Percentiles rank a stretch among this genome's conserved stretches.
These are phyloP conservation scores for Drosophila lutescens DNA, from an alignment of 2,888 invertebrate genomes.

Conservation along the genomic window DNA sequence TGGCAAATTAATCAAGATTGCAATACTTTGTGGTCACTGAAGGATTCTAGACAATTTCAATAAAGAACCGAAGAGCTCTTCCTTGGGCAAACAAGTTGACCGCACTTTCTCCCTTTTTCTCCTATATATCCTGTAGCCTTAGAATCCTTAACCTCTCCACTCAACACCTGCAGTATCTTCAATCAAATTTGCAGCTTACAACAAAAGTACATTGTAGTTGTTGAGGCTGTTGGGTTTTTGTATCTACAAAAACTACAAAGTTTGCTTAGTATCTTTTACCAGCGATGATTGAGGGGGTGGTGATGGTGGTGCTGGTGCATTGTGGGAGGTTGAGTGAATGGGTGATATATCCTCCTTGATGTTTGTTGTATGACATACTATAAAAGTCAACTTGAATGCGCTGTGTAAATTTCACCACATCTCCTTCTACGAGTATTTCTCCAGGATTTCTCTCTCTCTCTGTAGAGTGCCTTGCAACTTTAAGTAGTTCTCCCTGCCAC, in stretches of 20 bases:
- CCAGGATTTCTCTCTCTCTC: background rate
- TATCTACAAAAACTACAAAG: slow-evolving; percentile 35
- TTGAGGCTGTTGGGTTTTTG: background rate
- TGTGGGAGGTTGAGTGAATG: slow-evolving; percentile 35
- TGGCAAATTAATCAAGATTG: slow-evolving; percentile 21
- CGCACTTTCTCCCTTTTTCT: slow-evolving; percentile 17
- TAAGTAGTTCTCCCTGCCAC: slow-evolving; percentile 66
- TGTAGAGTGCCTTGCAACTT: slow-evolving; percentile 62
- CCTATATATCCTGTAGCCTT: background rate
- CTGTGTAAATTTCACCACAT: slow-evolving; percentile 32
- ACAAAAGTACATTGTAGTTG: slow-evolving; percentile 24
- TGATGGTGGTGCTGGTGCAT: background rate
- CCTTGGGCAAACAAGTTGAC: slow-evolving; percentile 5
- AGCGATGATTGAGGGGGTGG: slow-evolving; percentile 15
- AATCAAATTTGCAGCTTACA: slow-evolving; percentile 41
- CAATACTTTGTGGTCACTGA: slow-evolving; percentile 31
- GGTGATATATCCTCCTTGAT: slow-evolving; percentile 56
- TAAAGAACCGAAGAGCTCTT: background rate
- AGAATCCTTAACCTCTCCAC: slow-evolving; percentile 27
- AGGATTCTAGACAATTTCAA: slow-evolving; percentile 4
- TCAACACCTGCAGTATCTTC: slow-evolving; percentile 43
- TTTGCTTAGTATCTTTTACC: slow-evolving; percentile 35
- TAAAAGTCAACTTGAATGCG: slow-evolving; percentile 63
- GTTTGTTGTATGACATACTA: slow-evolving; percentile 75
- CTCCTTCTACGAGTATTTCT: slow-evolving; percentile 6